Base-by-base conservation (phyloP, 2,797 vertebrate species). In the Halcyon badia region DNA sequence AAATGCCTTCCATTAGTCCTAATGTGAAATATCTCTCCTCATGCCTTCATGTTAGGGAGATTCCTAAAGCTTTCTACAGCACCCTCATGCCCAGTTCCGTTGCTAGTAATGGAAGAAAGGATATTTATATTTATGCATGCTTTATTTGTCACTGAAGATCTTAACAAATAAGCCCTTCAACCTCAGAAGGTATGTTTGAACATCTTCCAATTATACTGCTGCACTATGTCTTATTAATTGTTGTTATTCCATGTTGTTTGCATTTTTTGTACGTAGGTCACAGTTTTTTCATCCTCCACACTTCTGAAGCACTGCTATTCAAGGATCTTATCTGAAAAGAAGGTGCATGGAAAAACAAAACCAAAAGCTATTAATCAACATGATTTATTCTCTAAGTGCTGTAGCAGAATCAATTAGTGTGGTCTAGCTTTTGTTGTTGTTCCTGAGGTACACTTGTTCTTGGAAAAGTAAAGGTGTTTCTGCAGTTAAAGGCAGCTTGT, bases 1-100 rank as follows among this genome's bases (percentile, higher is more conserved):
- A 66, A 77, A 64, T 68, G 65, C 31, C 48, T 71, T 80, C 85
- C 48, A 41, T 84, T 90, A 90, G 52, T 56, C 22, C 25, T 56
- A 57, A 44, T 9, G 17, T 11, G 35, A 89, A 42, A 33, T 57
- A 12, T 57, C n/a, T 57, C 54, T 57, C n/a, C n/a, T 57, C n/a
- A 21, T 33, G 54, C n/a, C 20, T 54, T 57, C n/a, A 33, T 7
- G 18, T 33, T 8, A 54, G 10, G 7, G 26, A 87, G 22, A 57
- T 8, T 69, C 25, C 35, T 54, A 48, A 57, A 81, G 20, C 28
- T 81, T 80, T 39, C 30, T 52, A 30, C 60, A 15, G 7, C 42
- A 30, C 6, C 28, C 16, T 61, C 0, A 0, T 72, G 52, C 17
- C 22, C 30, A 60, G 16, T 42, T 87, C 42, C 21, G 12, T 39